phyloP scores from a whole-genome alignment of 2,888 invertebrate genomes.

The Dusona sp. region DNA sequence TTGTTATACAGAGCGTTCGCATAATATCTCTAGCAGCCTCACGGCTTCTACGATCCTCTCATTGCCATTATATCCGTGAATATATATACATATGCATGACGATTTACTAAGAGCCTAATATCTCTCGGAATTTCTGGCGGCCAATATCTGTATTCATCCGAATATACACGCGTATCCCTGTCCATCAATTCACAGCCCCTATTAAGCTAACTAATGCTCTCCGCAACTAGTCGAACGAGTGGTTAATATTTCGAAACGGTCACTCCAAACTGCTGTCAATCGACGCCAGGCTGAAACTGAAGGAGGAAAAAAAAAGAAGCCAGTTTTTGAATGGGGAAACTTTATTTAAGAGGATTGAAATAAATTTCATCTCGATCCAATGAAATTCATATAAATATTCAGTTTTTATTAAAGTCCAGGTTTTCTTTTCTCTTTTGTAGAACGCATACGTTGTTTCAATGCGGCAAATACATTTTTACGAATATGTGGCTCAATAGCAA shows the following conservation, averaged over 20 bases:
- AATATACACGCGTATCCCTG: background rate
- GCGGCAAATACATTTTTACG: background rate
- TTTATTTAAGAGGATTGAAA: background rate
- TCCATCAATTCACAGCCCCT: constrained; percentile 31
- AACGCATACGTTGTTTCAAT: background rate
- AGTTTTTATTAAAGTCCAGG: background rate
- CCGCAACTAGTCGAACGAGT: background rate
- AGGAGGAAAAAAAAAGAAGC: background rate
- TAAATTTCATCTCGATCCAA: background rate
- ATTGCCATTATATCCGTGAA: constrained; percentile 52
- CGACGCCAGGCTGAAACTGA: background rate
- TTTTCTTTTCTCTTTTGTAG: background rate
- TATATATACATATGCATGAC: constrained; percentile 31
- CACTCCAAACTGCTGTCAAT: background rate
- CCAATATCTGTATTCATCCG: constrained; percentile 45
- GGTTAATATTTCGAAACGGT: background rate
- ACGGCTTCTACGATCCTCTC: constrained; percentile 60
- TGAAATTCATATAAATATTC: background rate
- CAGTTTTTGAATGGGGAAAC: background rate
- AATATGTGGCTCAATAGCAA: background rate
- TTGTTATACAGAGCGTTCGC: constrained; percentile 11
- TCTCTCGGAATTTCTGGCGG: constrained; percentile 45
- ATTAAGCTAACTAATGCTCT: constrained; percentile 19
- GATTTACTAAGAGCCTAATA: constrained; percentile 49
- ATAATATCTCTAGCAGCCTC: constrained; percentile 55